Conservation (phyloP, 2,888 invertebrate genomes). For the Platycheirus rosarum region DNA sequence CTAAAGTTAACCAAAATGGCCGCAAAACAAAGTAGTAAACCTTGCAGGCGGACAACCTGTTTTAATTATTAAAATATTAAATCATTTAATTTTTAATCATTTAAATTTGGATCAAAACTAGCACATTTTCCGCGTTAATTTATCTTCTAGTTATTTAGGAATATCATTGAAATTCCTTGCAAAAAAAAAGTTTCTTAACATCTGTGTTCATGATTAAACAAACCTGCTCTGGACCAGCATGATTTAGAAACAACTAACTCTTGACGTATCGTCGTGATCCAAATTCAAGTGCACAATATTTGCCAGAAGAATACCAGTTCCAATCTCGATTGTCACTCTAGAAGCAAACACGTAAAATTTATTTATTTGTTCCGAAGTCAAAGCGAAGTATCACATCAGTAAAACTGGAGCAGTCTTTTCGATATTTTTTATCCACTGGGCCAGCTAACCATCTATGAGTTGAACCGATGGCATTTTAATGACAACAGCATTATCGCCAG, state of each 20-base stretch:
- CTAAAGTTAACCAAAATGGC: too few relatives aligned
- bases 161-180: too few relatives aligned
- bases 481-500: conserved; percentile 6
- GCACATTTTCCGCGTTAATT: too few relatives aligned
- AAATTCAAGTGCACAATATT: background rate
- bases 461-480: conserved; percentile 67
- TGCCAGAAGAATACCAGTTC: conserved; percentile 5
- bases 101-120: too few relatives aligned
- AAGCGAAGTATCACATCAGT: background rate
- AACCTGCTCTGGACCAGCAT: too few relatives aligned
- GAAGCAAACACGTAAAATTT: conserved; percentile 16
- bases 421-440: conserved; percentile 26
- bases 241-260: background rate
- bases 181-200: too few relatives aligned
- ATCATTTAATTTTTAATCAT: too few relatives aligned
- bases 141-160: too few relatives aligned
- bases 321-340: conserved; percentile 29
- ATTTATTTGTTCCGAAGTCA: background rate
- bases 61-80: too few relatives aligned
- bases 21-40: too few relatives aligned
- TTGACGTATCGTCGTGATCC: background rate
- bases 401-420: conserved; percentile 39
- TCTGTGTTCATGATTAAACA: background rate
- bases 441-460: conserved; percentile 21
- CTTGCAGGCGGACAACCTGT: too few relatives aligned